Percentiles rank a stretch among this genome's conserved stretches.
These are phyloP conservation scores for Scaptomyza tumidula DNA, from an alignment of 2,888 invertebrate species.

Conservation along the genomic window DNA sequence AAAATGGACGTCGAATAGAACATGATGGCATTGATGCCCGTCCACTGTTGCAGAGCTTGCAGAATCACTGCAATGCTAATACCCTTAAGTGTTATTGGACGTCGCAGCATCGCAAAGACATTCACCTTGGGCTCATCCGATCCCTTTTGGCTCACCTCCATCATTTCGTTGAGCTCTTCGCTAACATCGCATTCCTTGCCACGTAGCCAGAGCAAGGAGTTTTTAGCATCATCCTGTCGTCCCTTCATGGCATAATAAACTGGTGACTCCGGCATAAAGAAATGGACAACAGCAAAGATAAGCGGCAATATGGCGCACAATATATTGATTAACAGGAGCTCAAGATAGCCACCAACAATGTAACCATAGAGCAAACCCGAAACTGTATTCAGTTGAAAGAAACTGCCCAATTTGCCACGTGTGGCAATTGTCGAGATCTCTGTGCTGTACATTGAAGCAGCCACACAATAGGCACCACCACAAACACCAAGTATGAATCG, in stretches of 20 bases:
- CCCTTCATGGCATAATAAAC: conserved; percentile 87
- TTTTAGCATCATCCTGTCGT: conserved; percentile 87
- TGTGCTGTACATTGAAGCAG: conserved; percentile 91
- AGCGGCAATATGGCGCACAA: conserved; percentile 85
- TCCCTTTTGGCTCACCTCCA: conserved; percentile 63
- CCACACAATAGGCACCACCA: conserved; percentile 90
- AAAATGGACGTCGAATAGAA: conserved; percentile 92
- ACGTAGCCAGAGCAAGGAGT: conserved; percentile 89
- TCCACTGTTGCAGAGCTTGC: conserved; percentile 94
- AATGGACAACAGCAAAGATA: conserved; percentile 88
- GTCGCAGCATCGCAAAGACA: conserved; percentile 86
- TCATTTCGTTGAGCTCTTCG: conserved; percentile 85
- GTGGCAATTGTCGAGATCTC: conserved; percentile 93
- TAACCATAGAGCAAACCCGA: conserved; percentile 92
- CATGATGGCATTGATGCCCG: conserved; percentile 92
- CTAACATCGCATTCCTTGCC: conserved; percentile 89
- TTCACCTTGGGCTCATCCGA: conserved; percentile 84
- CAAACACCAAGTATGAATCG: conserved; percentile 76
- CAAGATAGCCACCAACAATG: conserved; percentile 85
- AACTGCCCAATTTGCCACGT: conserved; percentile 92
- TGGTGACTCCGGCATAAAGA: conserved; percentile 94
- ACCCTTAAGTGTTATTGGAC: conserved; percentile 87
- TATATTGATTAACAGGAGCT: conserved; percentile 62
- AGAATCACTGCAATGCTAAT: conserved; percentile 89
- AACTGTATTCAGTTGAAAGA: conserved; percentile 93